phyloP scores from a whole-genome alignment of 2,888 invertebrate species.

The Zonitis immaculata region DNA sequence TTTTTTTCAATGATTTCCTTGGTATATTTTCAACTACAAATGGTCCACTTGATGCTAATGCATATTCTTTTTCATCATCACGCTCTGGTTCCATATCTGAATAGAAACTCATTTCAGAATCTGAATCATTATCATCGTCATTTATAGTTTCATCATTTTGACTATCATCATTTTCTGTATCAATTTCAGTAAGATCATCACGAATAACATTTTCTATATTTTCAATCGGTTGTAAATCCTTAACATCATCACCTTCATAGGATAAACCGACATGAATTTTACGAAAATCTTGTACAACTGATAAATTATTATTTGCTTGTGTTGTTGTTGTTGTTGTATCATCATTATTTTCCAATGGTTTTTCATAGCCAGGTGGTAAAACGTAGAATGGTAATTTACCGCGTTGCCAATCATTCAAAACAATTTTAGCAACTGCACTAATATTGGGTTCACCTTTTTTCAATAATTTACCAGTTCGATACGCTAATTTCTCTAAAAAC shows the following conservation, averaged over 20 bases:
- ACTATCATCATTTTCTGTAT: constrained; percentile 9
- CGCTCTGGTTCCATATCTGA: constrained; percentile 60
- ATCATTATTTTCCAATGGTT: constrained; percentile 52
- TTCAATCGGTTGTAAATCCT: constrained; percentile 52
- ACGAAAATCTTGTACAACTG: constrained; percentile 73
- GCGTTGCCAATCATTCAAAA: constrained; percentile 98
- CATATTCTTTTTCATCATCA: constrained; percentile 50
- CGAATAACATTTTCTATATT: constrained; percentile 35
- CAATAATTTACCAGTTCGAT: constrained; percentile 79
- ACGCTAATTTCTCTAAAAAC: constrained; percentile 88
- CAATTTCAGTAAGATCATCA: constrained; percentile 19
- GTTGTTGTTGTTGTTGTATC: constrained; percentile 20
- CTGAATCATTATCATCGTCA: constrained; percentile 42
- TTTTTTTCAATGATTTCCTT: constrained; percentile 27
- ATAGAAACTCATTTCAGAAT: constrained; percentile 43
- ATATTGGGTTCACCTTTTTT: constrained; percentile 98
- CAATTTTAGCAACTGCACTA: constrained; percentile 82
- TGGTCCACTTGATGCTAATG: constrained; percentile 45
- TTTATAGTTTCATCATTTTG: constrained; percentile 21
- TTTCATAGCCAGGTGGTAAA: constrained; percentile 76
- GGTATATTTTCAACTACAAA: constrained; percentile 49
- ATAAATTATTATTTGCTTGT: constrained; percentile 49
- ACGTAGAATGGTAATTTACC: constrained; percentile 96
- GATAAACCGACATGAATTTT: constrained; percentile 67
- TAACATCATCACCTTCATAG: constrained; percentile 53